Conservation (phyloP, 2,113 vertebrate genomes). For the Rynchops niger region DNA sequence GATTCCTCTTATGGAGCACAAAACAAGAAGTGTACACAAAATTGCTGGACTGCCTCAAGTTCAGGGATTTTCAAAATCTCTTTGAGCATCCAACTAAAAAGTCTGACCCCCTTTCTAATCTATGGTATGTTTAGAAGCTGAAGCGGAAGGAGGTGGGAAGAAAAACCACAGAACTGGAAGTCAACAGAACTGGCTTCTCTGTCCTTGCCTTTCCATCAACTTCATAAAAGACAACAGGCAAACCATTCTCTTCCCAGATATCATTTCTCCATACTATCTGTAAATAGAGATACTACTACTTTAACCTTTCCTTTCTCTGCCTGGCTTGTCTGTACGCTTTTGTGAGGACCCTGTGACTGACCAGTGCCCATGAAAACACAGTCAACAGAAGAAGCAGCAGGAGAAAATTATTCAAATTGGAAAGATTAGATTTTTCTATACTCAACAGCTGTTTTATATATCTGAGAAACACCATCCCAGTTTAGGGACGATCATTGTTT, state of each 20-base stretch:
- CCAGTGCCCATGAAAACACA: not conserved
- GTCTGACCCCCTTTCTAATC: not conserved
- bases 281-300: not conserved
- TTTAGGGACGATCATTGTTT: not conserved
- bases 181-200: not conserved
- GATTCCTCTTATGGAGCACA: not conserved
- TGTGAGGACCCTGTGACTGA: not conserved
- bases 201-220: not conserved
- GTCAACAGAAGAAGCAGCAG: not conserved
- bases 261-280: not conserved
- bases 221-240: not conserved
- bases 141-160: not conserved
- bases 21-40: not conserved
- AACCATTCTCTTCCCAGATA: not conserved
- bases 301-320: not conserved
- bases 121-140: not conserved
- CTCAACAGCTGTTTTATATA: not conserved
- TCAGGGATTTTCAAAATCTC: not conserved
- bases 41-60: not conserved
- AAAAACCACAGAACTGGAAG: not conserved
- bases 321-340: not conserved
- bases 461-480: not conserved
- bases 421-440: not conserved
- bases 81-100: not conserved
- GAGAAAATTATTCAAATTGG: not conserved